phyloP scores from a whole-genome alignment of 2,888 invertebrate genomes.

The Drosophila mettleri region DNA sequence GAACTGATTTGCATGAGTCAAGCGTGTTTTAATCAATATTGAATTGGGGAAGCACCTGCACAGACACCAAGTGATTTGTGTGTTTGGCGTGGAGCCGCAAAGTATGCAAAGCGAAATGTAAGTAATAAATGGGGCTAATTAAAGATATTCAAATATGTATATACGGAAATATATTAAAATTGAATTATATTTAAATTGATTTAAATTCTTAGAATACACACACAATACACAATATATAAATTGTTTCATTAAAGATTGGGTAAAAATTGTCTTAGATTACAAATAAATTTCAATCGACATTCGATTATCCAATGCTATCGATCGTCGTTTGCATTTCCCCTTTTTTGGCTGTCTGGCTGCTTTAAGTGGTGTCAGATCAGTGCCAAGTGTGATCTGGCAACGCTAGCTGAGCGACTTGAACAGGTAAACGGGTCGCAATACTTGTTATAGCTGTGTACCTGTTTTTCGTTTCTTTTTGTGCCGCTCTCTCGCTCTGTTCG shows the following conservation, averaged over 20 bases:
- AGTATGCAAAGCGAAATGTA: slow-evolving; percentile 12
- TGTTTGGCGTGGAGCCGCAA: background rate
- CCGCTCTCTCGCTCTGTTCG: slow-evolving; percentile 35
- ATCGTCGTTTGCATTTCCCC: background rate
- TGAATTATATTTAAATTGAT: too few species aligned
- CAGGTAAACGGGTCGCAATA: slow-evolving; percentile 55
- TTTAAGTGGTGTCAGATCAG: slow-evolving; percentile 26
- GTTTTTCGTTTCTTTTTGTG: slow-evolving; percentile 38
- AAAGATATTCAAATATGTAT: too few species aligned
- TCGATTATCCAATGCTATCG: background rate
- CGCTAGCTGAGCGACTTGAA: slow-evolving; percentile 16
- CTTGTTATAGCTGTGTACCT: slow-evolving; percentile 58
- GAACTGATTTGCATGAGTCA: slow-evolving; percentile 38
- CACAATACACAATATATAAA: too few species aligned
- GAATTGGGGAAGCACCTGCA: slow-evolving; percentile 43
- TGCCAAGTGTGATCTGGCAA: slow-evolving; percentile 28
- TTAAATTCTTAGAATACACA: too few species aligned
- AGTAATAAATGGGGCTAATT: background rate
- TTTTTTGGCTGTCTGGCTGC: background rate
- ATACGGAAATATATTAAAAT: too few species aligned
- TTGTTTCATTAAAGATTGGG: background rate
- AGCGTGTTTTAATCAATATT: slow-evolving; percentile 47
- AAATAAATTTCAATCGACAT: background rate
- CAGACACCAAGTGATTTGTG: background rate
- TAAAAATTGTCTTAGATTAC: too few species aligned